Evolutionary conservation across 2,888 invertebrate genomes (phyloP).

Genomic region (Orthonychiurus folsomi): DNA sequence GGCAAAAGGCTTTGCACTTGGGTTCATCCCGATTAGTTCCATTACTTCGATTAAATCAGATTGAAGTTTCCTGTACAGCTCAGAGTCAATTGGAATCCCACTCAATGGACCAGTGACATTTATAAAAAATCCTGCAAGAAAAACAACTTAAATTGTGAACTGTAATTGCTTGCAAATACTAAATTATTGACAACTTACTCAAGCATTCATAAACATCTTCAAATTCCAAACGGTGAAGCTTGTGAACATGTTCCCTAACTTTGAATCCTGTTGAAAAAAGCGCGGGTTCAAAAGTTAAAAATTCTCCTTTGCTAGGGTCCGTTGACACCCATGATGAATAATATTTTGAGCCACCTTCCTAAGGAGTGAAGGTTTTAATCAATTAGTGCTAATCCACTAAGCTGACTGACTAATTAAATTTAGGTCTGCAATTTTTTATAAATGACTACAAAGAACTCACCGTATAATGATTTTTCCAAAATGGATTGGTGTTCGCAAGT

Average conservation of each 20-base stretch:
- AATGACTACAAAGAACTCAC: background rate
- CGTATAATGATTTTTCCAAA: background rate
- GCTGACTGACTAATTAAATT: too few species aligned
- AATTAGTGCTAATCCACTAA: too few species aligned
- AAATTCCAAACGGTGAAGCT: background rate
- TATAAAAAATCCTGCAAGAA: background rate
- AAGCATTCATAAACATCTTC: background rate
- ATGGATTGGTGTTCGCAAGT: background rate
- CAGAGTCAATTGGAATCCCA: background rate
- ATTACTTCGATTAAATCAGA: background rate
- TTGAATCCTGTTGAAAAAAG: background rate
- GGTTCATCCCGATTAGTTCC: too few species aligned
- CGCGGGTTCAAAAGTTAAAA: background rate
- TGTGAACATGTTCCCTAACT: background rate
- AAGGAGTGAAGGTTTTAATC: too few species aligned
- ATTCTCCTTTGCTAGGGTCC: background rate
- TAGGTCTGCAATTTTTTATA: background rate
- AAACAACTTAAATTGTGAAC: background rate
- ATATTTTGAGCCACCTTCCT: background rate
- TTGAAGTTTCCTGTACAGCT: background rate
- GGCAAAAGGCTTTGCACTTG: too few species aligned
- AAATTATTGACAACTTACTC: background rate
- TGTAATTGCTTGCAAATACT: background rate
- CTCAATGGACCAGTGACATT: background rate
- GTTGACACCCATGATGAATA: background rate